Conservation (phyloP, 2,797 vertebrate genomes). For the Stomatorhinus walkeri region DNA sequence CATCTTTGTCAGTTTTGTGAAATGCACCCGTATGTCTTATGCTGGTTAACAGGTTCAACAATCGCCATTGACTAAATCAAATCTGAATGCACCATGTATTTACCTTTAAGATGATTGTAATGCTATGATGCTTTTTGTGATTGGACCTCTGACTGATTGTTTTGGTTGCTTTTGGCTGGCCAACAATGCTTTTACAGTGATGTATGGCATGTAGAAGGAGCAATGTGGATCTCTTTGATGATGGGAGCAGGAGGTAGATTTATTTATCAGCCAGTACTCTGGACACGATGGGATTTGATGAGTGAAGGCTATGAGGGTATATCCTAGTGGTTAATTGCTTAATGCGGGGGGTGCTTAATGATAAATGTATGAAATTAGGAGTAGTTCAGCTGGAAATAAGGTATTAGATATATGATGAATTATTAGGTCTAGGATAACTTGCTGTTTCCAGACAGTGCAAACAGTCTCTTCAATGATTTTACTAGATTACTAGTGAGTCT, state of each 20-base stretch:
- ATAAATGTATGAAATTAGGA: neutral
- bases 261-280: neutral
- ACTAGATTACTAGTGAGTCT: neutral
- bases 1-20: neutral
- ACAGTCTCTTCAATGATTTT: neutral
- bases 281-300: neutral
- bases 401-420: neutral
- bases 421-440: neutral
- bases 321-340: neutral
- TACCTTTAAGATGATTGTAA: neutral
- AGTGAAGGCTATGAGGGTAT: neutral
- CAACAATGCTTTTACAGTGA: neutral
- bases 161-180: neutral
- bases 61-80: neutral
- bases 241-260: neutral
- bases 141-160: neutral
- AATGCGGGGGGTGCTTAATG: neutral
- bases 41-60: neutral
- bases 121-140: neutral
- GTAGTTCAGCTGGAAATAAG: neutral
- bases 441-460: neutral
- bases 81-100: neutral
- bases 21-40: neutral
- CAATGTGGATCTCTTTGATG: neutral
- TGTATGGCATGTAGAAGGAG: neutral